Base-by-base conservation (phyloP, 2,797 vertebrate species). In the Heliangelus exortis region DNA sequence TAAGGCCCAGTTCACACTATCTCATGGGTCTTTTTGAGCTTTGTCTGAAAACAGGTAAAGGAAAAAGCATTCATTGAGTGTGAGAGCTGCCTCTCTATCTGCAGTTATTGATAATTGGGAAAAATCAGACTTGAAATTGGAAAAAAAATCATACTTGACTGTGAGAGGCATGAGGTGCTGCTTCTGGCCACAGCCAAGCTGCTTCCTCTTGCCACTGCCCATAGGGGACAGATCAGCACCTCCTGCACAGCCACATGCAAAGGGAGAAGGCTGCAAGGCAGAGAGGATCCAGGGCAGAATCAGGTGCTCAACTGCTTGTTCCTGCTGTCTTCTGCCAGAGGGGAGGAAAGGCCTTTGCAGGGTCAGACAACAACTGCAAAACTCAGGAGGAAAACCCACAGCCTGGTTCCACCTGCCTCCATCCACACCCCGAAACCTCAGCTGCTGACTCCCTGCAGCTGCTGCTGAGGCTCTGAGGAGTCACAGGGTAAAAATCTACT, bases 371-470 rank as follows among this genome's bases (percentile, higher is more conserved):
- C 84, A 93, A 93, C 90, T 92, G 91, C 82, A 66, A 74, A 90
- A 45, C 51, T 34, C 17, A 6, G 81, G 75, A 77, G 81, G 73
- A 34, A 84, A 86, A 87, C 66, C 51, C 88, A 28, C 43, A 84
- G 71, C 57, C 45, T 43, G 4, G 51, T 87, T 78, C 68, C 73
- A 59, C 61, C 59, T 3, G 1, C 69, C 69, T 66, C 57, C 71
- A 62, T 10, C 61, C 86, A 63, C 87, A 55, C 57, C 53, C 88
- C 65, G 45, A 86, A 79, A 55, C 74, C 71, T 94, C 92, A 96
- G 91, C 91, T 95, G 94, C 91, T 59, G 59, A 31, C 34, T 85
- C 54, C 63, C 58, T 4, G 20, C 94, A 97, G 96, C 93, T 93
- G 91, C 92, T 71, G 53, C 68, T 6, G 34, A 28, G 53, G 53